Base-by-base conservation (phyloP, 2,888 invertebrate genomes). In the Eueremaeus valkanovi region DNA sequence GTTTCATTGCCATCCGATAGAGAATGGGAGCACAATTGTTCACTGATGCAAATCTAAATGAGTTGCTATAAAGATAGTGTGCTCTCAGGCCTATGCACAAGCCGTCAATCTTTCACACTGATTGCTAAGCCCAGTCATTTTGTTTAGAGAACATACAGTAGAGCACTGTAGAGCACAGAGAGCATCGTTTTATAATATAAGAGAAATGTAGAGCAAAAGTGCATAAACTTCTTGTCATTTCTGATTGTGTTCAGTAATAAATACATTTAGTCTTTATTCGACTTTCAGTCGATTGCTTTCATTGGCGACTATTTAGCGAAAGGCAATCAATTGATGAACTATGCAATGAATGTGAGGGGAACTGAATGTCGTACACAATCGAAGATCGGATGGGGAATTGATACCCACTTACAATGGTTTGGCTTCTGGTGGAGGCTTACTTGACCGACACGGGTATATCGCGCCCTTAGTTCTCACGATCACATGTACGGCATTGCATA, bases 11-110 rank as follows among this genome's bases (percentile, higher is more conserved):
- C 55, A 55, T 55, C 58, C 58, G 31, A 58, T 58, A 29, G 58
- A 29, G 27, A 27, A 58, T 27, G 29, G 58, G 31, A 58, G 66
- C 29, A 36, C 66, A 36, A 66, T 66, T 66, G 66, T 66, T 66
- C 66, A 66, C n/a, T n/a, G 36, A 66, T 66, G 66, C 66, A 66
- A 66, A 66, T 66, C 66, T 66, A 66, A 66, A 66, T 66, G 66
- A 66, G 66, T 66, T 36, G 66, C 66, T 66, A 66, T 66, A 66
- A 66, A 66, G 66, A 66, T 33, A 66, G 33, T 36, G 66, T 66
- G 33, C 66, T 33, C 36, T 66, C 1, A 61, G 21, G 36, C 36
- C 21, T 36, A n/a, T 36, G 66, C 36, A 36, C 13, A 66, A 36
- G 66, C 66, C 66, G 36, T 66, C 66, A 66, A 33, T 66, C 66